Evolutionary conservation across 1,140 invertebrate genomes (phyloP).

Genomic region (Adoxophyes honmai): DNA sequence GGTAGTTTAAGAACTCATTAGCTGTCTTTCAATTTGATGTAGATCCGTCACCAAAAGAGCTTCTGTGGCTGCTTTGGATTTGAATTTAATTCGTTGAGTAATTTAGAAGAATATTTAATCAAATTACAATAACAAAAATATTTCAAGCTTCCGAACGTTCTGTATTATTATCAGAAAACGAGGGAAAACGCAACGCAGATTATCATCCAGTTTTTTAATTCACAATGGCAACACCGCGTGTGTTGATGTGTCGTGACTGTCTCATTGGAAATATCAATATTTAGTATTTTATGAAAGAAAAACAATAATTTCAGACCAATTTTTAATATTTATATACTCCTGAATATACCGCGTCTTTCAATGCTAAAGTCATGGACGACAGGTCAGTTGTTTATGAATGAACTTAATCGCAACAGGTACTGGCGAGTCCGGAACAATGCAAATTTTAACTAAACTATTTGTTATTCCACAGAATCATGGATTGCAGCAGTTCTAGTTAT

Average conservation of each 20-base stretch:
- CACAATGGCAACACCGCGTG: conserved; percentile 46
- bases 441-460: conserved; percentile 58
- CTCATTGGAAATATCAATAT: conserved; percentile 71
- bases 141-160: conserved; percentile 27
- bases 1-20: no score
- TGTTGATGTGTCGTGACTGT: conserved; percentile 77
- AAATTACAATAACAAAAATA: neutral
- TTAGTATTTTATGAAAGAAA: conserved; percentile 72
- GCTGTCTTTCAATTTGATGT: no score
- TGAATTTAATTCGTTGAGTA: no score
- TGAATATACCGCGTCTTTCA: conserved; percentile 50
- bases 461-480: conserved; percentile 69
- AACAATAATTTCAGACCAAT: conserved; percentile 45
- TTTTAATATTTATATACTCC: conserved; percentile 47
- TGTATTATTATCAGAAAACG: conserved; percentile 24
- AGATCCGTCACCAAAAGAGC: no score
- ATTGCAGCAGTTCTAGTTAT: conserved; percentile 61
- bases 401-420: conserved; percentile 57
- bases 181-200: neutral
- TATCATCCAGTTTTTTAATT: conserved; percentile 21
- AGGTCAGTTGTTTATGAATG: conserved; percentile 51
- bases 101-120: no score
- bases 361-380: conserved; percentile 56
- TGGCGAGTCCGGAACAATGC: conserved; percentile 62
- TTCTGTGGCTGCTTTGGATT: no score